Percentiles rank a stretch among this genome's conserved stretches.
Evolutionary conservation across 2,797 vertebrate genomes (phyloP).

Genomic region (Potorous gilbertii): DNA sequence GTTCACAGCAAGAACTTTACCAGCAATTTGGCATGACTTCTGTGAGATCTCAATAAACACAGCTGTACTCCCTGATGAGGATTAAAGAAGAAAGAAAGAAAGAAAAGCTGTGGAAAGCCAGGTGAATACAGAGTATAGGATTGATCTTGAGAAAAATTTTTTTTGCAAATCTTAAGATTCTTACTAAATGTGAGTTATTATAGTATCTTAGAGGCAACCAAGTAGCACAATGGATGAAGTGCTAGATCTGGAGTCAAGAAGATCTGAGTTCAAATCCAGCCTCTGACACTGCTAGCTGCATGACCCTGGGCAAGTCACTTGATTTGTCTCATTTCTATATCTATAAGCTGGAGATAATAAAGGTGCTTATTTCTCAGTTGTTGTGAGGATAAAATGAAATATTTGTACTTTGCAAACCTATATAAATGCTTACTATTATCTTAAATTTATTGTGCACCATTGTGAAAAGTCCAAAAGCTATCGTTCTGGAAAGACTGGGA

Average conservation of each 20-base stretch:
- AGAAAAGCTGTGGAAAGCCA: neutral
- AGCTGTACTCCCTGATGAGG: neutral
- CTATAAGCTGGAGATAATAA: neutral
- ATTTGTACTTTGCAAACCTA: neutral
- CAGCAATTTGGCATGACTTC: neutral
- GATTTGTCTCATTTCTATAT: neutral
- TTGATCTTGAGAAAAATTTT: neutral
- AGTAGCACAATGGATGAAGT: neutral
- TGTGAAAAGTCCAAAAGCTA: neutral
- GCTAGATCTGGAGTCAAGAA: neutral
- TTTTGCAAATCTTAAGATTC: neutral
- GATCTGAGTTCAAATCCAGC: neutral
- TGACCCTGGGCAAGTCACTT: neutral
- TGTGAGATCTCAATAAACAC: neutral
- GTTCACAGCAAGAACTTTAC: neutral
- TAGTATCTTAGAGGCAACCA: neutral
- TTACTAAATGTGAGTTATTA: neutral
- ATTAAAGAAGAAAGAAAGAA: fast-evolving
- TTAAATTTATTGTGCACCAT: neutral
- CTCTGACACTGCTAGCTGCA: neutral
- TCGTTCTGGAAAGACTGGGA: neutral
- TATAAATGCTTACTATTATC: neutral
- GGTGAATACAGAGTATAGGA: neutral
- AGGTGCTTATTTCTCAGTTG: neutral
- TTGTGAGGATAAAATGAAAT: neutral